Conservation (phyloP, 2,113 vertebrate species). For the Tetrao urogallus region DNA sequence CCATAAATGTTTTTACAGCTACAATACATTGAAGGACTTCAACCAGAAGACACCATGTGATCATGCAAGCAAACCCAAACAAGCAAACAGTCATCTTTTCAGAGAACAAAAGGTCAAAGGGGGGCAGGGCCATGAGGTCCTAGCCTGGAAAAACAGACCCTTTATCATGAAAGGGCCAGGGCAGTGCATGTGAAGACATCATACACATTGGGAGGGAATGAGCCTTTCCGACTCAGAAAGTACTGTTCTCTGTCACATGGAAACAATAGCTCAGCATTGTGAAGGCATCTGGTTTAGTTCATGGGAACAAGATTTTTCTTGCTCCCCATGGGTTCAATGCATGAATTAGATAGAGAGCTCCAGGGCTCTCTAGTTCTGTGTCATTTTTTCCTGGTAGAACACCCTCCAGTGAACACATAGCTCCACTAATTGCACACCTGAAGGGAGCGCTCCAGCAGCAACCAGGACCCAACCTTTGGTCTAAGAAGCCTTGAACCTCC, state of each 20-base stretch:
- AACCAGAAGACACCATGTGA: background rate
- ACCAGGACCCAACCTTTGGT: background rate
- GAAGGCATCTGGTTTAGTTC: background rate
- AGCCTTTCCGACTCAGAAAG: background rate
- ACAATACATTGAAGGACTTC: background rate
- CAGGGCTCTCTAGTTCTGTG: rapidly evolving
- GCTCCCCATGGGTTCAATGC: background rate
- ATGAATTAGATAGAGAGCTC: background rate
- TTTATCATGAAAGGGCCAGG: background rate
- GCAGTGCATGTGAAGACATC: background rate
- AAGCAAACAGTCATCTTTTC: background rate
- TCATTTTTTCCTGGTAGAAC: background rate
- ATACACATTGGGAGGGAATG: rapidly evolving
- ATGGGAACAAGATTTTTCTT: background rate
- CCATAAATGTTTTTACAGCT: background rate
- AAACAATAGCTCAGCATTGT: background rate
- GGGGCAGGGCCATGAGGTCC: background rate
- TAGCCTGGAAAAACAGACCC: background rate
- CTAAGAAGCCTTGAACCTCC: background rate
- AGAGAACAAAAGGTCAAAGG: slow-evolving; percentile 27
- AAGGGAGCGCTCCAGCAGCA: background rate
- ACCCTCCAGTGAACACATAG: rapidly evolving
- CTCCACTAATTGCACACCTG: background rate
- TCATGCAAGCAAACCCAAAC: background rate
- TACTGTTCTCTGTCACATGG: background rate